Evolutionary conservation across 2,888 invertebrate genomes (phyloP).

Genomic region (Caenorhabditis becei): DNA sequence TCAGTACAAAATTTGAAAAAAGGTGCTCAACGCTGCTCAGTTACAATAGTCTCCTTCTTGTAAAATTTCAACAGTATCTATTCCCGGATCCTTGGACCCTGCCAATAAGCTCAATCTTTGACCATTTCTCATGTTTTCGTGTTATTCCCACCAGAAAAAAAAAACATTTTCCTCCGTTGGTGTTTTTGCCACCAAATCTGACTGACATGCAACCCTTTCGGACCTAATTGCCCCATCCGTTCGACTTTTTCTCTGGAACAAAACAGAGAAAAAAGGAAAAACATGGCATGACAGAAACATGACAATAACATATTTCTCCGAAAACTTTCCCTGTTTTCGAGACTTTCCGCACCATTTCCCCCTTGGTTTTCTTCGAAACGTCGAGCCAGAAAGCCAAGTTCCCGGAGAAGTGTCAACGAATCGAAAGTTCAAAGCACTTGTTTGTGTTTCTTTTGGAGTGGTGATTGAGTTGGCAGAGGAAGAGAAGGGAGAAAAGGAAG

Average conservation of each 20-base stretch:
- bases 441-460: background rate
- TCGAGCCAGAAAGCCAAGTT: background rate
- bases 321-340: background rate
- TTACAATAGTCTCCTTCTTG: background rate
- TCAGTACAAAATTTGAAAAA: no score
- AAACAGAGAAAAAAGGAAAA: conserved; percentile 3
- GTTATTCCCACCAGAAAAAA: conserved; percentile 7
- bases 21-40: no score
- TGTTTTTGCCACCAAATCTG: conserved; percentile 4
- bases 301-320: conserved; percentile 7
- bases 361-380: no score
- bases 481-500: conserved; percentile 18
- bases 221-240: conserved; percentile 18
- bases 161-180: conserved; percentile 8
- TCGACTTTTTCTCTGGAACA: conserved; percentile 6
- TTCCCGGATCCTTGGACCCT: background rate
- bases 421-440: background rate
- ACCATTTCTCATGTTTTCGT: conserved; percentile 17
- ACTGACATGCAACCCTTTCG: conserved; percentile 13
- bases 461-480: background rate
- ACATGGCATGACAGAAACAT: conserved; percentile 4
- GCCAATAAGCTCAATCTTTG: background rate
- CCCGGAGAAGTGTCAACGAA: background rate
- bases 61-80: background rate
- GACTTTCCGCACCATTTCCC: background rate